Conservation (phyloP, 2,797 vertebrate genomes). For the Lepidocolaptes lacrymiger region DNA sequence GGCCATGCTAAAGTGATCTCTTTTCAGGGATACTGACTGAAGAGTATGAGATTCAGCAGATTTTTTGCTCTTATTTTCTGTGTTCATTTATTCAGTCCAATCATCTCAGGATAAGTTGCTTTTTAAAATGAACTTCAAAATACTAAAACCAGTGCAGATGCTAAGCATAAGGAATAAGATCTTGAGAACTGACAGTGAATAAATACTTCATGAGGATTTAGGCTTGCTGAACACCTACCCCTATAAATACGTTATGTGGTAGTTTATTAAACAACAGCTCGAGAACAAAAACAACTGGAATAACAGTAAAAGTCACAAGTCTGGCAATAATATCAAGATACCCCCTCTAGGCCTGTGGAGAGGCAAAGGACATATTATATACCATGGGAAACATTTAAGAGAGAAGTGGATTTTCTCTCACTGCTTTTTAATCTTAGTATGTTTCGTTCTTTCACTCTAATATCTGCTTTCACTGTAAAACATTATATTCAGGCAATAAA, state of each 20-base stretch:
- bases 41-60: background rate
- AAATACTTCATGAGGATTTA: background rate
- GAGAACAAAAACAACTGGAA: background rate
- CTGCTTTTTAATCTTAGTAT: conserved; percentile 21
- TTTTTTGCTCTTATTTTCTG: background rate
- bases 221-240: background rate
- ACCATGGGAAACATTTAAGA: background rate
- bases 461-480: background rate
- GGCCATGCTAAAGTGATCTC: background rate
- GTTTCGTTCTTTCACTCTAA: conserved; percentile 7
- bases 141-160: background rate
- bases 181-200: background rate
- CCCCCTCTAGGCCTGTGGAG: background rate
- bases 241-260: background rate
- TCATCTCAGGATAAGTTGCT: background rate
- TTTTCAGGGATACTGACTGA: background rate
- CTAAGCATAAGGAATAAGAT: background rate
- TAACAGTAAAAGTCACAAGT: background rate
- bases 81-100: background rate
- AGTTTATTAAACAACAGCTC: background rate
- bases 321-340: background rate
- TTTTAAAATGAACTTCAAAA: background rate
- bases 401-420: conserved; percentile 38
- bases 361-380: background rate
- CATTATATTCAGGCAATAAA: background rate